A percentile compares a stretch with the other conserved stretches of the same genome.
Conservation (phyloP, 2,797 vertebrate species). For the Echiichthys vipera region DNA sequence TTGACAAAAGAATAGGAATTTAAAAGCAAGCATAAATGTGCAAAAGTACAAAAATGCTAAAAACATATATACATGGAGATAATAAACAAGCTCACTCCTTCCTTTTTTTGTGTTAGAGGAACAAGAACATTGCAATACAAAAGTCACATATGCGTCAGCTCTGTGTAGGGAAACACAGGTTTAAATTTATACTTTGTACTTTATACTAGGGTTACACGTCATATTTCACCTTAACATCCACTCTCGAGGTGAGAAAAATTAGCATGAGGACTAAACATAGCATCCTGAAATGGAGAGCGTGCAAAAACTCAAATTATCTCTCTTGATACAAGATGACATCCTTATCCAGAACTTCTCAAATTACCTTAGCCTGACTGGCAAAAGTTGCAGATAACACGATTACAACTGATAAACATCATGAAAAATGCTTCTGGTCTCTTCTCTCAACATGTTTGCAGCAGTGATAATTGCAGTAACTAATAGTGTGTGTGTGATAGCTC, state of each 20-base stretch:
- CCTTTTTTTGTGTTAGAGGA: neutral
- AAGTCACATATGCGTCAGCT: neutral
- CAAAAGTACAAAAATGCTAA: too few relatives aligned
- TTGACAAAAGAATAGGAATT: too few relatives aligned
- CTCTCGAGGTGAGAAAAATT: neutral
- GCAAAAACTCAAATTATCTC: neutral
- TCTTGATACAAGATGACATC: slow-evolving; percentile 21
- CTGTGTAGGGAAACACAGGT: neutral
- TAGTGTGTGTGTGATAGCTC: slow-evolving; percentile 48
- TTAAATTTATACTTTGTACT: neutral
- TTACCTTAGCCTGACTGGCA: slow-evolving; percentile 25
- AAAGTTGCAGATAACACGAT: slow-evolving; percentile 18
- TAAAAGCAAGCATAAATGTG: too few relatives aligned
- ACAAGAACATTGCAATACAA: neutral
- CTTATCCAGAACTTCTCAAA: slow-evolving; percentile 10
- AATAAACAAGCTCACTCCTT: neutral
- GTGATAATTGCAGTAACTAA: slow-evolving; percentile 64
- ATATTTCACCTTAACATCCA: neutral
- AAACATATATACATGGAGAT: too few relatives aligned
- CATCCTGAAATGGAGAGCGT: slow-evolving; percentile 1
- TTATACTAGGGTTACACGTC: neutral
- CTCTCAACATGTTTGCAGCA: neutral
- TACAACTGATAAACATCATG: slow-evolving; percentile 28
- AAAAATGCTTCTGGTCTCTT: slow-evolving; percentile 12
- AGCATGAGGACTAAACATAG: neutral